Base-by-base conservation (phyloP, 2,888 invertebrate species). In the Diarsia dahlii region DNA sequence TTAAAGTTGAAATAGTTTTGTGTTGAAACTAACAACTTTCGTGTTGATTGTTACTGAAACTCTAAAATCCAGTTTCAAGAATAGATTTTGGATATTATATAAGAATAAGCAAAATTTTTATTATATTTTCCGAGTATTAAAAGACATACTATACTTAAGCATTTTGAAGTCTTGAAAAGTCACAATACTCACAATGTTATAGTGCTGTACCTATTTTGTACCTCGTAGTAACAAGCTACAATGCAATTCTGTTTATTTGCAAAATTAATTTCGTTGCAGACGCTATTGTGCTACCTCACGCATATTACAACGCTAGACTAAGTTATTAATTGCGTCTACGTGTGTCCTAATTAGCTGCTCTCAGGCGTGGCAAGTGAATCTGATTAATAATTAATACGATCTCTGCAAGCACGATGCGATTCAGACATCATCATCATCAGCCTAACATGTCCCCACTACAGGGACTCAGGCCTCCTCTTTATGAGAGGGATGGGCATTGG, bases 291-390 rank as follows among this genome's bases (percentile, higher is more conserved):
- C 23, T n/a, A 65, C 13, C 20, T 48, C 23, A 54, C 58, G 39
- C 13, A 48, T 10, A 54, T 56, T 50, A 77, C 34, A 39, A 66
- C 13, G 13, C n/a, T 48, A 39, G 39, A 48, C 12, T 39, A 45
- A 28, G 4, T 39, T 65, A 65, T 48, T 65, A 66, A 72, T n/a
- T 18, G 39, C 4, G 20, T 13, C 9, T 71, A 39, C 23, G 56
- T 46, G 34, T 23, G 28, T 48, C 20, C 45, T 69, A 69, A 70
- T 69, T 70, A 69, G 15, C 34, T 67, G 50, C 34, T 50, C 64
- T 67, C 34, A 20, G 67, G 54, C 62, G 52, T 62, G 46, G 70
- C 34, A 34, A 67, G 63, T 18, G 18, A 60, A 1, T 34, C 23
- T n/a, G n/a, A n/a, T n/a, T n/a, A n/a, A n/a, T n/a, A n/a, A n/a